Conservation (phyloP, 92 coral and sea anemone species). For the Meandrina meandrites region DNA sequence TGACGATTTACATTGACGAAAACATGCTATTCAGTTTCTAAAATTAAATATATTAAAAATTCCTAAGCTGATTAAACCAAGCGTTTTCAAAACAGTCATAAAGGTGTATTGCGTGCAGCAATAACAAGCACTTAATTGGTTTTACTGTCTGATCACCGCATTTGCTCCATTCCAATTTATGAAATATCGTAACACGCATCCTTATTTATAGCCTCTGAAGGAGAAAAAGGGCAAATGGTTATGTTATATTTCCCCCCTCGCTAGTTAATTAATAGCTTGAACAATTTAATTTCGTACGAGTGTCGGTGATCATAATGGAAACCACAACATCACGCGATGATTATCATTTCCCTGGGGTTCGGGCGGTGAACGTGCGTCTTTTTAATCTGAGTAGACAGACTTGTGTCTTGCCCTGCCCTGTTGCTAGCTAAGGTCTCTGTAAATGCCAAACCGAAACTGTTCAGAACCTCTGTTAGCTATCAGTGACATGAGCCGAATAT, state of each 20-base stretch:
- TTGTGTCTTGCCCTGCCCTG: background rate
- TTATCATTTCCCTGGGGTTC: too few relatives aligned
- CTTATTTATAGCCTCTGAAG: background rate
- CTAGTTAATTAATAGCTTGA: background rate
- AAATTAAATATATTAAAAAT: background rate
- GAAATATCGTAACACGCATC: background rate
- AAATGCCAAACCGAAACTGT: background rate
- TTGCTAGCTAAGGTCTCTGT: background rate
- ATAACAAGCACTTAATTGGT: background rate
- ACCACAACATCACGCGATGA: background rate
- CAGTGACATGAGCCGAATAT: background rate
- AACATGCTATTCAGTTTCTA: background rate
- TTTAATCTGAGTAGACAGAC: background rate
- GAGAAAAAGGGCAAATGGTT: background rate
- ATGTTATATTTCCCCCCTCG: background rate
- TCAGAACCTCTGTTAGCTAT: background rate
- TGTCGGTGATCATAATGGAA: background rate
- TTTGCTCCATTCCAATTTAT: background rate
- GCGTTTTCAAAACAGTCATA: background rate
- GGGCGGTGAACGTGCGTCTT: too few relatives aligned
- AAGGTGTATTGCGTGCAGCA: conserved; percentile 16
- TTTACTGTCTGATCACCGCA: conserved; percentile 1
- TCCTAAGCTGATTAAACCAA: background rate
- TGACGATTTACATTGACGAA: conserved; percentile 2
- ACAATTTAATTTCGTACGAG: background rate